Evolutionary conservation across 2,888 invertebrate genomes (phyloP).

Genomic region (Lagria hirta): DNA sequence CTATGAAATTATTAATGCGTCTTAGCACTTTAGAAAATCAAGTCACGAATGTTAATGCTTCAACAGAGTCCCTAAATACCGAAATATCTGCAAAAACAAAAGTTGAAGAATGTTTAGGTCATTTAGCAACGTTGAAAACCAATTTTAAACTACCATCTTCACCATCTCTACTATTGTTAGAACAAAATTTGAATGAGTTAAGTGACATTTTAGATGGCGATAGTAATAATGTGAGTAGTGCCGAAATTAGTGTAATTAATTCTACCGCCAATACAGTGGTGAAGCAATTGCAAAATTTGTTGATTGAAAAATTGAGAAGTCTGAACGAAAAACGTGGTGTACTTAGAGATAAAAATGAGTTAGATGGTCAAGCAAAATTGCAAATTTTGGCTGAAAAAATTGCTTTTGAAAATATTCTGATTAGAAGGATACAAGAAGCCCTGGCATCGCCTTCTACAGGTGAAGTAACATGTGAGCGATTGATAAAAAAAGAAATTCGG

Average conservation of each 20-base stretch:
- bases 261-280: slow-evolving; percentile 64
- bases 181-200: slow-evolving; percentile 60
- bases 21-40: slow-evolving; percentile 77
- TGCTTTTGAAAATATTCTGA: slow-evolving; percentile 72
- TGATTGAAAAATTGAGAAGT: slow-evolving; percentile 69
- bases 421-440: slow-evolving; percentile 67
- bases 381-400: slow-evolving; percentile 77
- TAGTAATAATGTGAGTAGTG: slow-evolving; percentile 49
- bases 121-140: slow-evolving; percentile 64
- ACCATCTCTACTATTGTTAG: slow-evolving; percentile 44
- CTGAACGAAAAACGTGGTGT: slow-evolving; percentile 68
- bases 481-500: slow-evolving; percentile 68
- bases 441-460: slow-evolving; percentile 52
- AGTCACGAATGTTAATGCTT: slow-evolving; percentile 66
- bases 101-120: slow-evolving; percentile 67
- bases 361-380: slow-evolving; percentile 67
- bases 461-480: slow-evolving; percentile 59
- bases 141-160: slow-evolving; percentile 66
- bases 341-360: slow-evolving; percentile 66
- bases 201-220: slow-evolving; percentile 61
- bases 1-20: slow-evolving; percentile 77
- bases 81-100: slow-evolving; percentile 66
- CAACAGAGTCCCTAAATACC: slow-evolving; percentile 62
- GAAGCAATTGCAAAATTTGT: slow-evolving; percentile 66
- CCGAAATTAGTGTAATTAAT: slow-evolving; percentile 59